phyloP scores from a whole-genome alignment of 1,140 invertebrate species.

The Lasioglossum albipes region DNA sequence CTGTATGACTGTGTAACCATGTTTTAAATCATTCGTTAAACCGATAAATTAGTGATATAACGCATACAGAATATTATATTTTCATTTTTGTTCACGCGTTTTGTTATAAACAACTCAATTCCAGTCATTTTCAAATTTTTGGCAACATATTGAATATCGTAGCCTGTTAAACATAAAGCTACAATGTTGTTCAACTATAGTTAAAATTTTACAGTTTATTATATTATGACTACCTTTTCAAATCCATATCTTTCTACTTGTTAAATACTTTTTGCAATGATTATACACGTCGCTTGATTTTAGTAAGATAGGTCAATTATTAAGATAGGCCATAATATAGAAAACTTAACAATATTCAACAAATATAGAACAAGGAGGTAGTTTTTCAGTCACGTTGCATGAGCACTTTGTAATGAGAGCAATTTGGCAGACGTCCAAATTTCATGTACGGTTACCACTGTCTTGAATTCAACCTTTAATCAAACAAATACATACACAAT shows the following conservation, averaged over 20 bases:
- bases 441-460: constrained; percentile 20
- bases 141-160: neutral
- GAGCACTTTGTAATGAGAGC: constrained; percentile 46
- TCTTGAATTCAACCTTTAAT: constrained; percentile 30
- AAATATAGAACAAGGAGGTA: neutral
- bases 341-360: neutral
- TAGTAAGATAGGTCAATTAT: neutral
- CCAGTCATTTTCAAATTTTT: neutral
- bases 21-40: constrained; percentile 34
- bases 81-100: neutral
- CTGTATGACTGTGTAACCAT: constrained; percentile 36
- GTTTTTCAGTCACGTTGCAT: constrained; percentile 19
- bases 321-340: neutral
- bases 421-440: constrained; percentile 59
- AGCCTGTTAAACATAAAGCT: neutral
- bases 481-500: neutral
- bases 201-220: constrained; percentile 1
- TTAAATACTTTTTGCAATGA: constrained; percentile 2
- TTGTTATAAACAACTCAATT: neutral
- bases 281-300: constrained; percentile 1
- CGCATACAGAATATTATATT: neutral
- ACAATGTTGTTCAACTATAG: neutral
- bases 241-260: neutral
- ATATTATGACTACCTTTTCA: neutral
- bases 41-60: constrained; percentile 12